Conservation (phyloP, 2,888 invertebrate species). For the Hydroisotoma schaefferi region DNA sequence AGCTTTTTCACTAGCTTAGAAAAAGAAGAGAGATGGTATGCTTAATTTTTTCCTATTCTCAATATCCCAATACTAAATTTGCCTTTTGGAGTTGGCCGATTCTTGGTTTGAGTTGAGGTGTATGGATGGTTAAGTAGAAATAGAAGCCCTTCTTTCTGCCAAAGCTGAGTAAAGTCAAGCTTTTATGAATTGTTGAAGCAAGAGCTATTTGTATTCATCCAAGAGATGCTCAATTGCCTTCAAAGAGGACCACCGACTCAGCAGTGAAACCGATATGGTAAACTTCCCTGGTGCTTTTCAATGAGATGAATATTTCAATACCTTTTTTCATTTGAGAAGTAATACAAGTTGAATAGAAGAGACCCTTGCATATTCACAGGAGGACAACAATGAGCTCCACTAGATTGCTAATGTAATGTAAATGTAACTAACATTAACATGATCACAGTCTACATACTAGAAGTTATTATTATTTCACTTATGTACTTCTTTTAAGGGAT, state of each 20-base stretch:
- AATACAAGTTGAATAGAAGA: too few relatives aligned
- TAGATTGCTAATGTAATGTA: slow-evolving; percentile 9
- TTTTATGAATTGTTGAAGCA: slow-evolving; percentile 27
- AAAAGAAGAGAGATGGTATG: too few relatives aligned
- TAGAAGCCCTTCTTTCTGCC: background rate
- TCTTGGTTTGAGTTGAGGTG: background rate
- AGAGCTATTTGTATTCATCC: slow-evolving; percentile 37
- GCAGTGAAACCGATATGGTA: slow-evolving; percentile 41
- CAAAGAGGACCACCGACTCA: slow-evolving; percentile 38
- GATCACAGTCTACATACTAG: background rate
- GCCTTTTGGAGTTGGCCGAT: too few relatives aligned
- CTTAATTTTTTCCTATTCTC: too few relatives aligned
- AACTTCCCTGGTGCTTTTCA: slow-evolving; percentile 34
- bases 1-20: too few relatives aligned
- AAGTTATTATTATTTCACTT: too few relatives aligned
- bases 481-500: too few relatives aligned
- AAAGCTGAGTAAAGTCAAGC: slow-evolving; percentile 1
- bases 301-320: slow-evolving; percentile 34
- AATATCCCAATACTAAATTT: background rate
- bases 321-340: slow-evolving; percentile 16
- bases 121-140: too few relatives aligned
- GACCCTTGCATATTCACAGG: slow-evolving; percentile 4
- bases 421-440: too few relatives aligned
- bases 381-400: background rate
- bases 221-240: slow-evolving; percentile 38